Conservation (phyloP, 2,888 invertebrate species). For the Unio pictorum region DNA sequence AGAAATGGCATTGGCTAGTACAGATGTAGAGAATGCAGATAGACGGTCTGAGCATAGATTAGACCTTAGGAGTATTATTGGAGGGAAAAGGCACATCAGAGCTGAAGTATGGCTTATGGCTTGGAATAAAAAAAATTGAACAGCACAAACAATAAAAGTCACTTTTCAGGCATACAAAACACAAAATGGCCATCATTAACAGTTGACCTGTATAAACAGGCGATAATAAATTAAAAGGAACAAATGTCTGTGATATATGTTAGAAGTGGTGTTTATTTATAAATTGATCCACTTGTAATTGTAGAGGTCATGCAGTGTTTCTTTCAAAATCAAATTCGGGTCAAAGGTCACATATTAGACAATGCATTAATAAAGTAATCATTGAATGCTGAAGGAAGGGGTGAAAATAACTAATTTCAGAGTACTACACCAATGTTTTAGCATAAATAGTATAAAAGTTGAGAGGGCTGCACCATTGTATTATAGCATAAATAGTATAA, state of each 20-base stretch:
- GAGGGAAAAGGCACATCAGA: constrained; percentile 78
- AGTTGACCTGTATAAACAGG: too few relatives aligned
- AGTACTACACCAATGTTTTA: too few relatives aligned
- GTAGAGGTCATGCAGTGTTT: too few relatives aligned
- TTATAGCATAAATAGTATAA: too few relatives aligned
- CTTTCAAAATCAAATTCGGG: too few relatives aligned
- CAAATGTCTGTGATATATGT: neutral
- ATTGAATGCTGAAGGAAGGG: too few relatives aligned
- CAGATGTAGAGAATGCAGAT: constrained; percentile 70
- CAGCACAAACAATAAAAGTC: neutral
- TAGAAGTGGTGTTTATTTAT: neutral
- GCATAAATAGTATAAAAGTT: too few relatives aligned
- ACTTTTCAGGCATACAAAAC: neutral
- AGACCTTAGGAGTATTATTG: constrained; percentile 78
- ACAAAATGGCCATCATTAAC: too few relatives aligned
- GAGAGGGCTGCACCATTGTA: too few relatives aligned
- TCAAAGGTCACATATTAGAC: too few relatives aligned
- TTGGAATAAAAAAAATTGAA: neutral
- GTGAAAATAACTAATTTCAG: too few relatives aligned
- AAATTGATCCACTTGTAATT: neutral
- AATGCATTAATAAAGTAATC: too few relatives aligned
- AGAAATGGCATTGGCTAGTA: constrained; percentile 18
- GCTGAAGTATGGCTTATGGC: constrained; percentile 73
- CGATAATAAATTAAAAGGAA: neutral
- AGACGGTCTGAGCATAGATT: constrained; percentile 88